These are phyloP conservation scores for Diadumene lineata DNA, from an alignment of 92 coral and sea anemone species.

Conservation along the genomic window DNA sequence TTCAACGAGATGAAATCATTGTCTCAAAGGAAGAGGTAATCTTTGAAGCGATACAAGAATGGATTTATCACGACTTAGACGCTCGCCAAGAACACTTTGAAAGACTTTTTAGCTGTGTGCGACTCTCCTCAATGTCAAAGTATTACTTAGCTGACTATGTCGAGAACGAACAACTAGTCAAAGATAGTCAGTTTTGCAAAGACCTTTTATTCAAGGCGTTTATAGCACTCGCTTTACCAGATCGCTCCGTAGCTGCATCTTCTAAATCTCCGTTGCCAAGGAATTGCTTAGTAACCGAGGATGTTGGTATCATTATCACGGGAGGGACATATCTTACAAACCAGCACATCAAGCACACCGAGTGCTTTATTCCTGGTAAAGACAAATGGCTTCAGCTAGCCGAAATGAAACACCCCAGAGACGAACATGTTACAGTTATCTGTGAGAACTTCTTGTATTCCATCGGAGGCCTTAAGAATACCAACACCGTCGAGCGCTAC, in stretches of 20 bases:
- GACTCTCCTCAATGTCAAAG: slow-evolving; percentile 56
- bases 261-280: slow-evolving; percentile 27
- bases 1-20: slow-evolving; percentile 58
- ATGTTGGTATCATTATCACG: slow-evolving; percentile 33
- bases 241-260: not conserved
- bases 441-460: slow-evolving; percentile 53
- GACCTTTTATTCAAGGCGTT: slow-evolving; percentile 52
- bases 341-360: slow-evolving; percentile 33
- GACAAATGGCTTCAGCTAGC: slow-evolving; percentile 53
- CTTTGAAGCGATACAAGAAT: slow-evolving; percentile 69
- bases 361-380: slow-evolving; percentile 37
- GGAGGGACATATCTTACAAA: slow-evolving; percentile 58
- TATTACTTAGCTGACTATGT: slow-evolving; percentile 52
- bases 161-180: slow-evolving; percentile 53
- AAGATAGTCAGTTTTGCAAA: slow-evolving; percentile 34
- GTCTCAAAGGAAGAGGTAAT: slow-evolving; percentile 62
- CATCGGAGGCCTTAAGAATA: slow-evolving; percentile 58
- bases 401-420: slow-evolving; percentile 59
- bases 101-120: slow-evolving; percentile 55
- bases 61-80: slow-evolving; percentile 68
- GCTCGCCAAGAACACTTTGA: slow-evolving; percentile 54
- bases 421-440: slow-evolving; percentile 57
- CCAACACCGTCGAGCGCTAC: slow-evolving; percentile 57
- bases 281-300: slow-evolving; percentile 40
- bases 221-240: slow-evolving; percentile 36